phyloP scores from a whole-genome alignment of 30 jellyfish, hydroid and myxozoan species.

The Pelagia noctiluca region DNA sequence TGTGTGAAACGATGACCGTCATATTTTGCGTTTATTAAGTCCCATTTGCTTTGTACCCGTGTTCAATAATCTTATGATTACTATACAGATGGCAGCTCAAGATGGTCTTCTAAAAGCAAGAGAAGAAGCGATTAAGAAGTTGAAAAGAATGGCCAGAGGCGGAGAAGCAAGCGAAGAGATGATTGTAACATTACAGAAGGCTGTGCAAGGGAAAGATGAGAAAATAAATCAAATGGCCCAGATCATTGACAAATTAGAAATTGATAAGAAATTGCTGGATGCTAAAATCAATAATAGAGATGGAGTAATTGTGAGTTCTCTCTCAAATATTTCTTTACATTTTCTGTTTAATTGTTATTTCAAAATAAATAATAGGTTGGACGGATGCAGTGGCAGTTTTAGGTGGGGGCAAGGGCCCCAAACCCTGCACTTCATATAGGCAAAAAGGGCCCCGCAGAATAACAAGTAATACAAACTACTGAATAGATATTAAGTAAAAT shows the following conservation, averaged over 20 bases:
- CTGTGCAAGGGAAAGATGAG: slow-evolving; percentile 60
- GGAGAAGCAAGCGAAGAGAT: slow-evolving; percentile 74
- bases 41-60: no score
- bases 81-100: slow-evolving; percentile 71
- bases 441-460: no score
- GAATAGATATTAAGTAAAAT: no score
- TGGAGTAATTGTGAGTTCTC: slow-evolving; percentile 27
- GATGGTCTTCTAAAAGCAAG: slow-evolving; percentile 63
- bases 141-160: slow-evolving; percentile 81
- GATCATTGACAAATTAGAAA: slow-evolving; percentile 60
- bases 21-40: no score
- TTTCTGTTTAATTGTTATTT: not conserved
- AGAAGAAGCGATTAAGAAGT: slow-evolving; percentile 72
- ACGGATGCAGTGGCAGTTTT: no score
- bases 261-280: slow-evolving; percentile 64
- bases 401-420: no score
- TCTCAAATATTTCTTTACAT: not conserved
- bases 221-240: slow-evolving; percentile 64
- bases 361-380: no score
- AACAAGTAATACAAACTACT: no score
- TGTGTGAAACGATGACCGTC: no score
- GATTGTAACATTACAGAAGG: slow-evolving; percentile 66
- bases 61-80: not conserved
- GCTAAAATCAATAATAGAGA: slow-evolving; percentile 58
- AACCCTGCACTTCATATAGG: no score